These are phyloP conservation scores for Eudyptes chrysolophus DNA, from an alignment of 2,113 vertebrate species.

Conservation along the genomic window DNA sequence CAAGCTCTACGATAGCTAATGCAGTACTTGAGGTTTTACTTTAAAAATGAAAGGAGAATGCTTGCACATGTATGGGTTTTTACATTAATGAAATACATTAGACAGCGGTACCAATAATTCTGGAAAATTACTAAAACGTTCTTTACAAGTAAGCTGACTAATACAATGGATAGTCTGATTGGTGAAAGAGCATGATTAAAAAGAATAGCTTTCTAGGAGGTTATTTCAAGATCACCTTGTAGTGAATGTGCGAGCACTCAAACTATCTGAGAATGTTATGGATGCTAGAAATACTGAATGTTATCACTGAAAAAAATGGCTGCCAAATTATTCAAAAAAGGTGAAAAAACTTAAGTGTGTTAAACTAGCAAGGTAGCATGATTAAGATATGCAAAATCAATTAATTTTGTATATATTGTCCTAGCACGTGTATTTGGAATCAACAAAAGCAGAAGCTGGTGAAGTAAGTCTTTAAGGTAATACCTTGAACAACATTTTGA, in stretches of 20 bases:
- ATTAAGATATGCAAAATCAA: background rate
- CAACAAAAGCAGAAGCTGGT: background rate
- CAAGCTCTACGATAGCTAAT: background rate
- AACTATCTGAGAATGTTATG: background rate
- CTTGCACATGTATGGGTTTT: background rate
- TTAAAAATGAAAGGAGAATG: background rate
- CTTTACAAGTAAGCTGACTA: background rate
- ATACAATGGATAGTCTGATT: background rate
- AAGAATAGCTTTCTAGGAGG: background rate
- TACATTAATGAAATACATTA: background rate
- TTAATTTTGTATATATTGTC: conserved; percentile 2
- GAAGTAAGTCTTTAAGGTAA: conserved; percentile 12
- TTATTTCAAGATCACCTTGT: background rate
- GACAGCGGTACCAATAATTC: background rate
- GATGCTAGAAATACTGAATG: background rate
- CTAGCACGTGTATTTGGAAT: conserved; percentile 16
- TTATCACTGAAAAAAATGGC: background rate
- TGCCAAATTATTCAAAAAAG: background rate
- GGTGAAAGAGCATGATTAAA: background rate
- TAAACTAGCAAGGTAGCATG: background rate
- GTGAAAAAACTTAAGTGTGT: background rate
- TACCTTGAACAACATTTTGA: background rate
- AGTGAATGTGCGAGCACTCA: background rate
- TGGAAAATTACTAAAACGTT: background rate
- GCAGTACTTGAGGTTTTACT: background rate